phyloP scores from a whole-genome alignment of 2,888 invertebrate species.

The Lycophotia porphyrea region DNA sequence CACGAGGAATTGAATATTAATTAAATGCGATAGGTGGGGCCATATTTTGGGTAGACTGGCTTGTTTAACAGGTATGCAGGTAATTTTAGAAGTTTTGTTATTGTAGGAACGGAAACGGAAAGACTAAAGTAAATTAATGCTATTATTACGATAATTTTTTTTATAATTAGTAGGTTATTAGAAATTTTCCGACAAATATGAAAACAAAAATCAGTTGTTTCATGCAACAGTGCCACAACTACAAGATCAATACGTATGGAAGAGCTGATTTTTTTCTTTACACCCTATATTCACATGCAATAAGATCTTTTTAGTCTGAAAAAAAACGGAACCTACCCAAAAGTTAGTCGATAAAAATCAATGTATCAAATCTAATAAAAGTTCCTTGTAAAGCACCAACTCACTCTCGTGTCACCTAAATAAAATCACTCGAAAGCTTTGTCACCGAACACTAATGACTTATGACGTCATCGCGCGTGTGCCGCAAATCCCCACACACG shows the following conservation, averaged over 20 bases:
- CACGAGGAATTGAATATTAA: constrained; percentile 74
- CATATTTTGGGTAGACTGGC: constrained; percentile 56
- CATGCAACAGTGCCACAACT: not conserved
- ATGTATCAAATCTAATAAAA: not conserved
- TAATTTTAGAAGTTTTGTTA: constrained; percentile 22
- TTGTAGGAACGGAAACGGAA: not conserved
- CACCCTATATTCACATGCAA: not conserved
- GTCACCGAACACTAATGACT: constrained; percentile 40
- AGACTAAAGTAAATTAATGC: not conserved
- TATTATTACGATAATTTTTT: too few species aligned
- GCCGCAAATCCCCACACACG: constrained; percentile 64
- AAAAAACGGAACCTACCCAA: not conserved
- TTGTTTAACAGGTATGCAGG: constrained; percentile 38
- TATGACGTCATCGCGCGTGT: constrained; percentile 39
- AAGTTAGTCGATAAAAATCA: not conserved
- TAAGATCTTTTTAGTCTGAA: not conserved
- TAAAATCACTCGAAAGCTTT: constrained; percentile 13
- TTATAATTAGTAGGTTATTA: too few species aligned
- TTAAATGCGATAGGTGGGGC: constrained; percentile 66
- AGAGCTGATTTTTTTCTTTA: not conserved
- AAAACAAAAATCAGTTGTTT: not conserved
- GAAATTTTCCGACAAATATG: too few species aligned
- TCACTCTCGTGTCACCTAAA: not conserved
- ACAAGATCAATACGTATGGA: not conserved
- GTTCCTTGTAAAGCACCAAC: not conserved